Base-by-base conservation (phyloP, 1,140 invertebrate genomes). In the Heterodera carotae region DNA sequence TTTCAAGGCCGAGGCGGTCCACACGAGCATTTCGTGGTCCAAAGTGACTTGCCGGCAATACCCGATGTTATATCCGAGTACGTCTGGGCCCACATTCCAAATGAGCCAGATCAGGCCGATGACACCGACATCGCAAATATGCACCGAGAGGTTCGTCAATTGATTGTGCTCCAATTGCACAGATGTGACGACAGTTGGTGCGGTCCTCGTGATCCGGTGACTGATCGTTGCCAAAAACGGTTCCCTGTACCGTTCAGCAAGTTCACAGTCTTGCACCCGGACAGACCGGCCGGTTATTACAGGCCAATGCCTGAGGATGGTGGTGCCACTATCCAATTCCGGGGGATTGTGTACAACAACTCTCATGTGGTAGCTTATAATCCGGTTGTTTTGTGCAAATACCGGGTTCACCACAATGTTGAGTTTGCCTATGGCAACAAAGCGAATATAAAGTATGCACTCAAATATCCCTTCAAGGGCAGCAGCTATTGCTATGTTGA, bases 341-440 rank as follows among this genome's bases (percentile, higher is more conserved):
- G n/a, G n/a, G n/a, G n/a, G n/a, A n/a, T n/a, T n/a, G n/a, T n/a
- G n/a, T n/a, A n/a, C n/a, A n/a, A 59, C 25, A 71, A 48, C 18
- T 71, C 69, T n/a, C 69, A 31, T 59, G 36, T 71, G 33, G 69
- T 71, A 25, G 33, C 69, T 5, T 71, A 53, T 31, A 71, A 71
- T 18, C 69, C 69, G 7, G 59, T 39, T 10, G n/a, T n/a, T n/a
- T n/a, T n/a, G n/a, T n/a, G n/a, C n/a, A n/a, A n/a, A n/a, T n/a
- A n/a, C n/a, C n/a, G n/a, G n/a, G n/a, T n/a, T n/a, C n/a, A n/a
- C n/a, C n/a, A n/a, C n/a, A n/a, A n/a, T n/a, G n/a, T n/a, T 5
- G 12, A 48, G 18, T 70, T 33, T 53, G 8, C 10, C 10, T 70
- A 70, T 56, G 69, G 69, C 4, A 39, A 39, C n/a, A 48, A 39